These are phyloP conservation scores for Nemapogon koenigi DNA, from an alignment of 2,888 invertebrate genomes.

Conservation along the genomic window DNA sequence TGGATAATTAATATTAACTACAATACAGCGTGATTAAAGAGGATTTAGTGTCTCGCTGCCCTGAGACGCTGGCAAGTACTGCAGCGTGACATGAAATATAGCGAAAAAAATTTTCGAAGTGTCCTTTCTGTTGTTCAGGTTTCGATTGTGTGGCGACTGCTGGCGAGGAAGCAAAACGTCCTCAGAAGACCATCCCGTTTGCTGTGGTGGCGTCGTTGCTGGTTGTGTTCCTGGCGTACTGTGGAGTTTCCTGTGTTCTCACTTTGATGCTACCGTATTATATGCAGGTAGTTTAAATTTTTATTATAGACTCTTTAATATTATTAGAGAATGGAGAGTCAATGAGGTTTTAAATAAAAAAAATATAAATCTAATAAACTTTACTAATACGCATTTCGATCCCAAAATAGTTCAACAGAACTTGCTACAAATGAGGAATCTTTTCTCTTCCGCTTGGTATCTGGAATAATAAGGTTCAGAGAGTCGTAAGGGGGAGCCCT, in stretches of 20 bases:
- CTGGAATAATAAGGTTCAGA: too few relatives aligned
- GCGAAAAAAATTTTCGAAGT: too few relatives aligned
- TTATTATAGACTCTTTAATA: not conserved
- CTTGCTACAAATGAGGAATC: too few relatives aligned
- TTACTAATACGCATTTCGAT: too few relatives aligned
- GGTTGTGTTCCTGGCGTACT: constrained; percentile 88
- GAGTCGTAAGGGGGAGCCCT: too few relatives aligned
- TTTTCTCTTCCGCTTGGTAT: too few relatives aligned
- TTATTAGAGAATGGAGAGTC: not conserved
- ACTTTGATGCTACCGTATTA: constrained; percentile 89
- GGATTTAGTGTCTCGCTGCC: too few relatives aligned
- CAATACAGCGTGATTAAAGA: too few relatives aligned
- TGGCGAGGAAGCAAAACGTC: constrained; percentile 91
- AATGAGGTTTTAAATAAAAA: not conserved
- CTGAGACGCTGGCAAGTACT: too few relatives aligned
- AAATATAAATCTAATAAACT: not conserved
- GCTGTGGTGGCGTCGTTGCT: constrained; percentile 84
- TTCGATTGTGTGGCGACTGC: constrained; percentile 91
- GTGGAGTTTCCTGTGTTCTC: constrained; percentile 86
- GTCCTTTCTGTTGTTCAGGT: constrained; percentile 45
- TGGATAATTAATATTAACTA: too few relatives aligned
- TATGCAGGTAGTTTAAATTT: constrained; percentile 58
- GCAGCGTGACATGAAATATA: too few relatives aligned
- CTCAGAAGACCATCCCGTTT: constrained; percentile 87
- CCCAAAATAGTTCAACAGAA: too few relatives aligned